Evolutionary conservation across 2,888 invertebrate genomes (phyloP).

Genomic region (Macaria liturata): DNA sequence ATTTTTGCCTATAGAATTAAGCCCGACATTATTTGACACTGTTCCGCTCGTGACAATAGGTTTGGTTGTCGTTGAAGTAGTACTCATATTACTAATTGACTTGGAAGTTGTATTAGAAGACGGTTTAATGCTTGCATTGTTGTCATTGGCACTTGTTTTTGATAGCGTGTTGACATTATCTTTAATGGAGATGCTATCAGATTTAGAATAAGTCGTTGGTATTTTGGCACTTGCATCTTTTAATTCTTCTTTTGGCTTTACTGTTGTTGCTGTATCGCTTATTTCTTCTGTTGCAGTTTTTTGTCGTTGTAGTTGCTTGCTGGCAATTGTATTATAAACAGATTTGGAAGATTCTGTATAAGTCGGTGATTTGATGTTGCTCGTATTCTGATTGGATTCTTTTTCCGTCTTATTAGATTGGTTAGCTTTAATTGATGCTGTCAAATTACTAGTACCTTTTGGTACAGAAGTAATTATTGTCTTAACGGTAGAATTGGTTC

Average conservation of each 20-base stretch:
- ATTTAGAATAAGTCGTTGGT: constrained; percentile 24
- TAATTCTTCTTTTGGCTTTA: constrained; percentile 20
- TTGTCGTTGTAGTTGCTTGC: constrained; percentile 54
- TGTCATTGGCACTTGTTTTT: constrained; percentile 37
- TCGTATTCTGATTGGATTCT: constrained; percentile 2
- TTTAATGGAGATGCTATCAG: constrained; percentile 25
- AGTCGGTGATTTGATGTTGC: constrained; percentile 18
- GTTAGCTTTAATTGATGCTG: constrained; percentile 9
- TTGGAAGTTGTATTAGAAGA: constrained; percentile 18
- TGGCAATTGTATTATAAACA: constrained; percentile 25
- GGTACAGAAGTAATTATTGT: constrained; percentile 10
- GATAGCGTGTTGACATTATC: constrained; percentile 32
- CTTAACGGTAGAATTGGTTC: constrained; percentile 19
- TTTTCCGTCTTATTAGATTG: constrained; percentile 16
- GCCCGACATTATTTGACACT: constrained; percentile 9
- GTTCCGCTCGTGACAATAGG: constrained; percentile 18
- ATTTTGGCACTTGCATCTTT: constrained; percentile 25
- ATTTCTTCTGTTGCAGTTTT: constrained; percentile 45
- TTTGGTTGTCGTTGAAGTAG: constrained; percentile 27
- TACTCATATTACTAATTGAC: constrained; percentile 19
- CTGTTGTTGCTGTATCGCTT: constrained; percentile 32
- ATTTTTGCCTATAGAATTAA: constrained; percentile 3
- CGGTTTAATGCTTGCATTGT: constrained; percentile 26
- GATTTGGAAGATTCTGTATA: constrained; percentile 18
- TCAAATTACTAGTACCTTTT: constrained; percentile 13